Base-by-base conservation (phyloP, 1,140 invertebrate species). In the Sitodiplosis mosellana region DNA sequence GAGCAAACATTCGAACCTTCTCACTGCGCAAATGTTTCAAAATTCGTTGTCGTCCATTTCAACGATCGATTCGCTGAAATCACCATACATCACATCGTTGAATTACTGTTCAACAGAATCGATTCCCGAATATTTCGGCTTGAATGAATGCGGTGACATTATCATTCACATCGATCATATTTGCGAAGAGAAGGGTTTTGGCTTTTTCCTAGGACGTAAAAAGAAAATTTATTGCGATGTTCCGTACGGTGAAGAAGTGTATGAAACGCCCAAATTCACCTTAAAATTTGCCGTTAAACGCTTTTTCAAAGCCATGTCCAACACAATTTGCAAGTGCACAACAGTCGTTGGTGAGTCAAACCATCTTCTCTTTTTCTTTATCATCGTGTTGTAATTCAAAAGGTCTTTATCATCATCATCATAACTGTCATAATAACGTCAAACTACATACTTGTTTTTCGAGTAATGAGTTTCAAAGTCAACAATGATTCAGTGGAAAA, bases 131-230 rank as follows among this genome's bases (percentile, higher is more conserved):
- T 27, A 22, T 19, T 47, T 64, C 48, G 58, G 54, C 43, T 55
- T 64, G 42, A 59, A 60, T 52, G 61, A 64, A 44, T 53, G 59
- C 53, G 61, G 61, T 52, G 63, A 64, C 50, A 63, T 64, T n/a
- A 47, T 64, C 51, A 47, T 64, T 19, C 56, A 55, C 34, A 63
- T 61, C 48, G 27, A 54, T 37, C 61, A 64, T 47, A 59, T 64
- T 41, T 54, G 54, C 7, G 61, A 64, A 34, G 55, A 52, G 5
- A 58, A 53, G 27, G 59, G 59, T 0, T 43, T 52, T 19, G 61
- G 61, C 0, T 38, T 57, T 19, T 51, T 55, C 11, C 43, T 48
- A 11, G 40, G 55, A 8, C 53, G 61, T 37, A 57, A 50, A n/a
- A 55, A 53, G 33, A 54, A 55, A 37, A 52, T 59, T 44, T 61